Evolutionary conservation across 2,797 vertebrate genomes (phyloP), one percentile per base, ranked within the genome.

Genomic region (Hipposideros larvatus): DNA sequence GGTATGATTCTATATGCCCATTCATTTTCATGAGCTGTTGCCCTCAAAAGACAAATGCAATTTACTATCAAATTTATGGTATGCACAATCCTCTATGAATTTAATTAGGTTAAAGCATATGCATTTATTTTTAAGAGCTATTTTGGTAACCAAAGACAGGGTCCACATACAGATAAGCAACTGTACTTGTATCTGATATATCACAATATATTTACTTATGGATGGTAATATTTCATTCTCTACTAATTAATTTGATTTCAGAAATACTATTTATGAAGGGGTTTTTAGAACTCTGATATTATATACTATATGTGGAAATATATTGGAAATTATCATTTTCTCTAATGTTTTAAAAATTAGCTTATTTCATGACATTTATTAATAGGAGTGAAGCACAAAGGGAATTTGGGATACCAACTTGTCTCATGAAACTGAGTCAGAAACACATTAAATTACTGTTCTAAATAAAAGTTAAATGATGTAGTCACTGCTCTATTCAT

Each of bases 401-500:
- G 22, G 15, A 26, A 77, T 84, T 84, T 87, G 41, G 66, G 28
- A 57, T 79, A 66, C 13, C 26, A 14, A 26, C 22, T 66, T 53
- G 41, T 82, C 41, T 90, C 86, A 70, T 70, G 66, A 89, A 96
- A 92, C 48, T 41, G 26, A 79, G 7, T 86, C 66, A 95, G 31
- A 92, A 87, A 75, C 22, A 84, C 31, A 66, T 66, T 90, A 93
- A 95, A 59, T 71, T n/a, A 13, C 21, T 65, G 28, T 78, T 91
- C 41, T 93, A 95, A 97, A 87, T 85, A 90, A 61, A 95, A 97
- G 61, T 48, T 90, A 96, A 86, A 94, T 73, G 41, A 75, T 91
- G 5, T 24, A 78, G 24, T 37, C n/a, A 78, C 14, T 74, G 24
- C 80, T 92, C 18, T 90, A 21, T 61, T 73, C 75, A 88, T 75